phyloP scores from a whole-genome alignment of 2,113 vertebrate species.

The Chauna torquata region DNA sequence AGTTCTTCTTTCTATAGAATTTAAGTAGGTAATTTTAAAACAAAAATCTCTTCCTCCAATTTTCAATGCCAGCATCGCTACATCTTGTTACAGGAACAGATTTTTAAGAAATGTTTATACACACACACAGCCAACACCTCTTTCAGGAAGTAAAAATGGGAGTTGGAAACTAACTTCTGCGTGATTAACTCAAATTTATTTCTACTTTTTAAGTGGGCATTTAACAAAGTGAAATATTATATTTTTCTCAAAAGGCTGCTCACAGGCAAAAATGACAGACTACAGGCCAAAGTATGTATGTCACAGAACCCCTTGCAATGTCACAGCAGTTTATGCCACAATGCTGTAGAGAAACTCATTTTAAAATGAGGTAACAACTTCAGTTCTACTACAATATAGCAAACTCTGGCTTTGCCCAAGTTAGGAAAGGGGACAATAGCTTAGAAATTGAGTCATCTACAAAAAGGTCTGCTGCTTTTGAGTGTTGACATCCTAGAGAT shows the following conservation, averaged over 20 bases:
- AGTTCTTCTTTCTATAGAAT: background rate
- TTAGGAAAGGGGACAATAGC: background rate
- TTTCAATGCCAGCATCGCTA: background rate
- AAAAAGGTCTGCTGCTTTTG: background rate
- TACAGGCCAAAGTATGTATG: background rate
- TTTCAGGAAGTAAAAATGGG: background rate
- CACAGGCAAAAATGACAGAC: background rate
- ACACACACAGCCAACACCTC: background rate
- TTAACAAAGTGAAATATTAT: background rate
- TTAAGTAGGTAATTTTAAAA: background rate
- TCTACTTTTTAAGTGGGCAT: background rate
- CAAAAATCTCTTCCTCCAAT: background rate
- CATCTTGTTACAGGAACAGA: background rate
- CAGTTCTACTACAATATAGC: fast-evolving
- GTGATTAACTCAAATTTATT: background rate
- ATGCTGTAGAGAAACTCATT: background rate
- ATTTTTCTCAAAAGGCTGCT: background rate
- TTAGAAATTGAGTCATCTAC: background rate
- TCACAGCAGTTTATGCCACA: background rate
- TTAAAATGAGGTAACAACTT: background rate
- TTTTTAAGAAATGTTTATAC: background rate
- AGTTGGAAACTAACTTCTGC: background rate
- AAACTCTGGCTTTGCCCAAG: background rate
- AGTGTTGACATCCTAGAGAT: background rate
- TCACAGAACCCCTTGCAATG: background rate